Conservation (phyloP, 2,797 vertebrate genomes). For the Poecilia wingei region DNA sequence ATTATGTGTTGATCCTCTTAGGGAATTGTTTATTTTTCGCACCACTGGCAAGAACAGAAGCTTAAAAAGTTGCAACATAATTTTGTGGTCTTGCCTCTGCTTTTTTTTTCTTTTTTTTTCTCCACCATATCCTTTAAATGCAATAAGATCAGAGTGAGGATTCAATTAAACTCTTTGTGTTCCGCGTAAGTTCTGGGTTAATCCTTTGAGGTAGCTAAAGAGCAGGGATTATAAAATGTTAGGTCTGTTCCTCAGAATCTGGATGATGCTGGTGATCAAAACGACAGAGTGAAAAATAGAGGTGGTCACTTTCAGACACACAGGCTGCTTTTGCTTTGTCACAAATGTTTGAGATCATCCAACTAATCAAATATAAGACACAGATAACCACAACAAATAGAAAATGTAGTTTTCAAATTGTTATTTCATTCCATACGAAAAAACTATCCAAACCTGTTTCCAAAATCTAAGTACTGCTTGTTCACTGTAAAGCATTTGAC, state of each 20-base stretch:
- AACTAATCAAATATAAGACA: not conserved
- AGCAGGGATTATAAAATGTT: conserved; percentile 60
- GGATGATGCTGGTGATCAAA: conserved; percentile 45
- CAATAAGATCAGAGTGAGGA: conserved; percentile 62
- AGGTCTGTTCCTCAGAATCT: conserved; percentile 32
- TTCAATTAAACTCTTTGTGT: conserved; percentile 60
- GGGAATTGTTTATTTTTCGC: conserved; percentile 51
- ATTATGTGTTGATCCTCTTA: conserved; percentile 62
- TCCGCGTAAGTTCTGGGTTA: conserved; percentile 58
- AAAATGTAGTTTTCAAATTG: not conserved
- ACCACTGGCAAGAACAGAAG: conserved; percentile 36
- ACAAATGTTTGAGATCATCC: not conserved
- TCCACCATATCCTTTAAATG: conserved; percentile 50
- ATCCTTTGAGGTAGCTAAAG: conserved; percentile 60
- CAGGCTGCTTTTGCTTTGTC: conserved; percentile 21
- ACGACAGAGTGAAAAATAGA: conserved; percentile 41
- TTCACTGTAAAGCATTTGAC: not conserved
- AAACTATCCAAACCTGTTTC: not conserved
- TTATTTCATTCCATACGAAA: not conserved
- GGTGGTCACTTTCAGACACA: conserved; percentile 36
- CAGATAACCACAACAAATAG: not conserved
- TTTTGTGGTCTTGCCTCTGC: conserved; percentile 26
- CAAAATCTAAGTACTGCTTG: not conserved
- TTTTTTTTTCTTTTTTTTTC: not conserved
- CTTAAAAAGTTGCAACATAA: conserved; percentile 34